Conservation (phyloP, 1,140 invertebrate genomes). For the Drepana arcuata region DNA sequence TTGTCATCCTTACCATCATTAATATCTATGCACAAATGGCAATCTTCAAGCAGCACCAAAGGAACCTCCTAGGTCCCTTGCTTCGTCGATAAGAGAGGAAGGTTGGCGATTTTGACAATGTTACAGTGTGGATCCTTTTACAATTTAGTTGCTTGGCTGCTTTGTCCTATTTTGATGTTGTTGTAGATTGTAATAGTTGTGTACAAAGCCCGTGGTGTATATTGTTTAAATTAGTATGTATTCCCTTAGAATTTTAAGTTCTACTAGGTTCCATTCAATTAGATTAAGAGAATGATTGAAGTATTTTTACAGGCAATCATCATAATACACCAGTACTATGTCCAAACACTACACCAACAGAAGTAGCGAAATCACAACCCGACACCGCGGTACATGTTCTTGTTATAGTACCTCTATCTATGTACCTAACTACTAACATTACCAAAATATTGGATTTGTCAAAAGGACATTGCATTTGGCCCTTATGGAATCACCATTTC, state of each 20-base stretch:
- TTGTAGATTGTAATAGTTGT: conserved; percentile 16
- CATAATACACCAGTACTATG: conserved; percentile 33
- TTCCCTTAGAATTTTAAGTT: too few relatives aligned
- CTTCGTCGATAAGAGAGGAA: conserved; percentile 38
- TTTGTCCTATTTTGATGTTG: conserved; percentile 28
- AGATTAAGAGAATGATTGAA: too few relatives aligned
- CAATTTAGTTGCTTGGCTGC: conserved; percentile 42
- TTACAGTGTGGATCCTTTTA: conserved; percentile 32
- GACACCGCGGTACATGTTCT: conserved; percentile 54
- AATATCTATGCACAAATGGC: conserved; percentile 43
- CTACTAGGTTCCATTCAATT: too few relatives aligned
- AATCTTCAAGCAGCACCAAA: conserved; percentile 47
- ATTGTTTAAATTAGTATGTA: too few relatives aligned
- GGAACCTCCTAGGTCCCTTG: conserved; percentile 51
- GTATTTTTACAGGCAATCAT: conserved; percentile 54
- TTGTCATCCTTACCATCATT: conserved; percentile 40
- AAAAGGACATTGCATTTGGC: too few relatives aligned
- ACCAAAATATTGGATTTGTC: too few relatives aligned
- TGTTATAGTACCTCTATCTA: background rate
- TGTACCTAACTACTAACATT: background rate
- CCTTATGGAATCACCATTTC: too few relatives aligned
- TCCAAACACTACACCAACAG: conserved; percentile 37
- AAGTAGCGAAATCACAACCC: conserved; percentile 32
- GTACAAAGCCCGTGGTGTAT: too few relatives aligned
- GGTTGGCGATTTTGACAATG: conserved; percentile 49